A percentile compares a stretch with the other conserved stretches of the same genome.
Conservation (phyloP, 2,113 vertebrate genomes). For the Spermophilus dauricus region DNA sequence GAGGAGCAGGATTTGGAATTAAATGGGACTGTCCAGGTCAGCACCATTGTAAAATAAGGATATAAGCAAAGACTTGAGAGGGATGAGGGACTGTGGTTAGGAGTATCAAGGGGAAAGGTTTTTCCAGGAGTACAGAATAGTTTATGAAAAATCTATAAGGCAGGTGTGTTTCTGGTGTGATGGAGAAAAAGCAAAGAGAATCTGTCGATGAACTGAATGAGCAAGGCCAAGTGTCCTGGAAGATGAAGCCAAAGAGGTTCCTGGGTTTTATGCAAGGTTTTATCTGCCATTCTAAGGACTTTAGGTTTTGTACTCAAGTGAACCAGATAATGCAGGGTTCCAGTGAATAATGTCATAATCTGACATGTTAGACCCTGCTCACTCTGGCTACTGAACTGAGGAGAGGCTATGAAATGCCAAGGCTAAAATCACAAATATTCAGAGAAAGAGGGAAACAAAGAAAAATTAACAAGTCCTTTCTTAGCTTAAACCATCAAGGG, state of each 20-base stretch:
- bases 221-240: background rate
- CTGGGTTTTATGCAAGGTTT: background rate
- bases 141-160: background rate
- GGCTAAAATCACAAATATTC: background rate
- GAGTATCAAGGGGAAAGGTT: background rate
- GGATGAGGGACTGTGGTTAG: background rate
- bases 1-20: background rate
- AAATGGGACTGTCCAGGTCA: background rate
- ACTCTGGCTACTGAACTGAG: background rate
- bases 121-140: background rate
- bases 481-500: background rate
- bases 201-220: background rate
- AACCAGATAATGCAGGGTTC: background rate
- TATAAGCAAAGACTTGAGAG: background rate
- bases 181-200: background rate
- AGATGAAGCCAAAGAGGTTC: background rate
- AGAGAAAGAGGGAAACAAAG: background rate
- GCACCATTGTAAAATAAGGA: background rate
- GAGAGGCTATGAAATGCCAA: conserved; percentile 35
- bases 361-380: background rate
- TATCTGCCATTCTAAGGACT: background rate
- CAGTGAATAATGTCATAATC: background rate
- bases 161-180: background rate
- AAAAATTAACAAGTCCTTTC: background rate
- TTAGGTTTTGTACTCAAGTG: background rate